phyloP scores from a whole-genome alignment of 2,888 invertebrate genomes.

The Stenodera caucasica region DNA sequence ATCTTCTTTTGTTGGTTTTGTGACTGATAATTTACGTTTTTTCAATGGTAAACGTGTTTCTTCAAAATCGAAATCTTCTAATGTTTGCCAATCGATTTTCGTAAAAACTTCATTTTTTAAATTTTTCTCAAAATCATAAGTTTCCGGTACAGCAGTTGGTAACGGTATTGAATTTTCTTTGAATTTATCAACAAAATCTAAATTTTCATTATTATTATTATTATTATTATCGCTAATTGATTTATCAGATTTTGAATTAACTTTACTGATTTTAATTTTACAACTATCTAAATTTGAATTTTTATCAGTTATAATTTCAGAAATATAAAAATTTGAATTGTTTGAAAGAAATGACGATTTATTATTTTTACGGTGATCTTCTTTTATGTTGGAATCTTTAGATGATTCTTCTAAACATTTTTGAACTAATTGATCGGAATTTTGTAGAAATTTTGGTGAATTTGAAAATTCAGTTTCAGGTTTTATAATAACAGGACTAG shows the following conservation, averaged over 20 bases:
- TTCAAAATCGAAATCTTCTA: constrained; percentile 33
- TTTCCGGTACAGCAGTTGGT: constrained; percentile 37
- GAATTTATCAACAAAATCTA: neutral
- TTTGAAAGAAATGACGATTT: constrained; percentile 19
- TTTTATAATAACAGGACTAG: neutral
- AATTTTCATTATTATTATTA: constrained; percentile 7
- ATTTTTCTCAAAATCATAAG: constrained; percentile 36
- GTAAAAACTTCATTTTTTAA: constrained; percentile 33
- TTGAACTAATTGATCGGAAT: constrained; percentile 15
- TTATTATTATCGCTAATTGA: neutral
- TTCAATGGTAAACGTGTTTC: constrained; percentile 47
- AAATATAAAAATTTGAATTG: constrained; percentile 25
- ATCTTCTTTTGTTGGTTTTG: constrained; percentile 23
- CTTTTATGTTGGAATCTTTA: neutral
- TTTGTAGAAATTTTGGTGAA: constrained; percentile 19
- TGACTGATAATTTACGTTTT: constrained; percentile 45
- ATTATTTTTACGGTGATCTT: neutral
- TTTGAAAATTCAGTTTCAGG: constrained; percentile 26
- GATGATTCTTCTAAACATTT: constrained; percentile 16
- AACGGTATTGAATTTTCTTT: constrained; percentile 17
- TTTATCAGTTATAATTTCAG: constrained; percentile 26
- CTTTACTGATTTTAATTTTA: constrained; percentile 5
- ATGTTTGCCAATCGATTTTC: constrained; percentile 25
- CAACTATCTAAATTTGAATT: constrained; percentile 9
- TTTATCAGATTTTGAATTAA: constrained; percentile 11